These are phyloP conservation scores for Xiphophorus couchianus DNA, from an alignment of 2,113 vertebrate genomes.

Conservation along the genomic window DNA sequence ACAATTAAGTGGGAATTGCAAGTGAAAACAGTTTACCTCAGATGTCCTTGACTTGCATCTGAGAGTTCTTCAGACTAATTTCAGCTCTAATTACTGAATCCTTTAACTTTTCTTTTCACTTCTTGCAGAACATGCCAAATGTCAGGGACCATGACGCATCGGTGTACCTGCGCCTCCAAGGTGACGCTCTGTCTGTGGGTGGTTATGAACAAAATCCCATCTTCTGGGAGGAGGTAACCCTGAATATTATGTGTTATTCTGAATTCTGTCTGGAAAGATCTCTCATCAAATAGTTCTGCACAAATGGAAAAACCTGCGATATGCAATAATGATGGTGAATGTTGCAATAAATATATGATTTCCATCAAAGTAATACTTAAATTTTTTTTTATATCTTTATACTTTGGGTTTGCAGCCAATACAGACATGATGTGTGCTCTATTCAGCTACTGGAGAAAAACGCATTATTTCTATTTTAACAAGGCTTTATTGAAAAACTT, in stretches of 20 bases:
- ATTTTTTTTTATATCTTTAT: too few relatives aligned
- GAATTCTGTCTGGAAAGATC: not conserved
- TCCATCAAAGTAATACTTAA: too few relatives aligned
- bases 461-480: not conserved
- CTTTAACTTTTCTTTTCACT: conserved; percentile 3
- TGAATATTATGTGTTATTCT: not conserved
- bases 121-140: conserved; percentile 93
- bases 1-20: not conserved
- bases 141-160: conserved; percentile 96
- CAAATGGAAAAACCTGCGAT: not conserved
- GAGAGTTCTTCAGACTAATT: not conserved
- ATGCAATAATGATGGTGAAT: not conserved
- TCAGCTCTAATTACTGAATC: conserved; percentile 1
- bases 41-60: not conserved
- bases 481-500: not conserved
- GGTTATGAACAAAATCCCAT: conserved; percentile 95
- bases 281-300: not conserved
- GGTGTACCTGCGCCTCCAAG: conserved; percentile 96
- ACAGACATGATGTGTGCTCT: too few relatives aligned
- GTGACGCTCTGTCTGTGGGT: conserved; percentile 96
- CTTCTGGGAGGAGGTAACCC: conserved; percentile 94
- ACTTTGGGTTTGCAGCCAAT: too few relatives aligned
- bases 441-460: not conserved
- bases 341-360: not conserved
- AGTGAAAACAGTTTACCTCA: not conserved